These are phyloP conservation scores for Myotis daubentonii DNA, from an alignment of 2,797 vertebrate genomes.

Conservation along the genomic window DNA sequence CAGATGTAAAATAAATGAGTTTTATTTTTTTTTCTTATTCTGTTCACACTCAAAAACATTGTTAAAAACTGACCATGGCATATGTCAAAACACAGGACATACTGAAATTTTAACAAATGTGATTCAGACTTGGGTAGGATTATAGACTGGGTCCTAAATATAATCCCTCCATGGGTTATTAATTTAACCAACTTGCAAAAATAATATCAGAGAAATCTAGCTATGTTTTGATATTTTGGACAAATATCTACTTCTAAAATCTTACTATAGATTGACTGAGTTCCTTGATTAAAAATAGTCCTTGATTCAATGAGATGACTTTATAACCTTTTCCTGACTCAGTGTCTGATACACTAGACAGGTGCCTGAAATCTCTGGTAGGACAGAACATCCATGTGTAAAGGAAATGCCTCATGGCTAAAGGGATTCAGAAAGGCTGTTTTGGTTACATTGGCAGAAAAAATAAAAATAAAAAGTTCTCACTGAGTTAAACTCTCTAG, in stretches of 20 bases:
- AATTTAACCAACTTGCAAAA: conserved; percentile 53
- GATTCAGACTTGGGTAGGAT: conserved; percentile 60
- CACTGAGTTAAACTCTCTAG: background rate
- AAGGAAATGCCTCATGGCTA: background rate
- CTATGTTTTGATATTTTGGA: conserved; percentile 14
- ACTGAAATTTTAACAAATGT: conserved; percentile 58
- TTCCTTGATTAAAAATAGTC: background rate
- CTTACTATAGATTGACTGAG: background rate
- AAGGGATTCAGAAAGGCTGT: background rate
- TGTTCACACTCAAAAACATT: conserved; percentile 49
- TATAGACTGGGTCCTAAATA: conserved; percentile 18
- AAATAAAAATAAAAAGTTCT: background rate
- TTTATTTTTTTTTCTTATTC: conserved; percentile 45
- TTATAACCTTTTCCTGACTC: background rate
- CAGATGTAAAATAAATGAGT: conserved; percentile 47
- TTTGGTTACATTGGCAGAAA: background rate
- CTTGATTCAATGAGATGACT: background rate
- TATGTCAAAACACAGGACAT: conserved; percentile 50
- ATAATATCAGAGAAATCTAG: background rate
- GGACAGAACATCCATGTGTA: background rate
- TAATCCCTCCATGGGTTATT: conserved; percentile 13
- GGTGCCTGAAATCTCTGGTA: background rate
- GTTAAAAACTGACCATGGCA: conserved; percentile 50
- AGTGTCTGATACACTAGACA: background rate
- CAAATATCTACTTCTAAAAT: background rate